Evolutionary conservation across 2,888 invertebrate species (phyloP), one percentile per base, ranked within the genome.

Genomic region (Opisthograptis luteolata): DNA sequence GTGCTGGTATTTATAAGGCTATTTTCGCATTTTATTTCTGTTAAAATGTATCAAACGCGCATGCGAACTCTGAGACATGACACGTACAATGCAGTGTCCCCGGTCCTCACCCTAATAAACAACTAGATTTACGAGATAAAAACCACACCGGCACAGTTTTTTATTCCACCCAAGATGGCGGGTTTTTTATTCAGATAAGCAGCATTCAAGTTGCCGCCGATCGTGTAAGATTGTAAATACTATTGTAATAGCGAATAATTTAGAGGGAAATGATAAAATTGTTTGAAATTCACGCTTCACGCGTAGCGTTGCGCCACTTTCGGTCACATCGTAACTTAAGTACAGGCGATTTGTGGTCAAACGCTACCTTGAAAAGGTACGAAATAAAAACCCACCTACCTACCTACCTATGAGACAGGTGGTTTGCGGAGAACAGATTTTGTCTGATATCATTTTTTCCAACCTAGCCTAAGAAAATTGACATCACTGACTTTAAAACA

Each of bases 191-290:
- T n/a, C 14, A 41, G 62, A 64, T 64, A 64, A 62, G 44, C 1
- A 9, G 2, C 54, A 55, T 52, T 60, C 58, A 58, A 58, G 58
- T 54, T 51, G 48, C 57, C 61, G 61, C 59, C 54, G 57, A 54
- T 52, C 54, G 53, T 45, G 47, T 46, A 9, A 37, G 52, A 55
- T 52, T 30, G 57, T 61, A 58, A 58, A 58, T 50, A 55, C 48
- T 57, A 61, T 58, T 57, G 56, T 58, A 58, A 61, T 58, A 53
- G 55, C 52, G 55, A 55, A 45, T 56, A 55, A 58, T 61, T 52
- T 52, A 42, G 50, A 45, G 24, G 39, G 32, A 25, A 39, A 27
- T 48, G 43, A 53, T 60, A 58, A 60, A 58, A 37, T 48, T 14
- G 40, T 52, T 53, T 20, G 27, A 15, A 14, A 20, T 20, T n/a